Evolutionary conservation across 1,140 invertebrate species (phyloP).

Genomic region (Drosophila dunni): DNA sequence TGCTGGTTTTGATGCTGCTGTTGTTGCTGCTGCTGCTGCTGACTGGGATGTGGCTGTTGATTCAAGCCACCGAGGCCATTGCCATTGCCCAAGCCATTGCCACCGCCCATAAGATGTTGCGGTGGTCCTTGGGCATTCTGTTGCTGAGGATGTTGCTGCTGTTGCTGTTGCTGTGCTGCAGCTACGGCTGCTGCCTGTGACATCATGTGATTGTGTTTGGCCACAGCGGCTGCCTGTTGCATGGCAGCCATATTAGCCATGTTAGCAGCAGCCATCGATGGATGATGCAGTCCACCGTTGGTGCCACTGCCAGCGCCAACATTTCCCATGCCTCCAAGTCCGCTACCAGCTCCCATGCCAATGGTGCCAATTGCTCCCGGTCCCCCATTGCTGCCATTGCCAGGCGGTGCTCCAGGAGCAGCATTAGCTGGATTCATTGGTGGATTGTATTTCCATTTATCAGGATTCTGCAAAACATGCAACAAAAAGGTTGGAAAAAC

Average conservation of each 20-base stretch:
- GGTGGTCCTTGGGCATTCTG: slow-evolving; percentile 68
- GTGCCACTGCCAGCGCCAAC: slow-evolving; percentile 58
- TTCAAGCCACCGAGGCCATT: slow-evolving; percentile 57
- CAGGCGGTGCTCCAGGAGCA: slow-evolving; percentile 73
- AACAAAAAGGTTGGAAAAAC: slow-evolving; percentile 24
- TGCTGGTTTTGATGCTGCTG: slow-evolving; percentile 69
- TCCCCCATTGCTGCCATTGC: slow-evolving; percentile 70
- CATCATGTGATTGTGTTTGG: slow-evolving; percentile 83
- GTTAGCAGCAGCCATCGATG: slow-evolving; percentile 69
- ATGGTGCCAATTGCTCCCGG: slow-evolving; percentile 77
- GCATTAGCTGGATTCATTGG: slow-evolving; percentile 81
- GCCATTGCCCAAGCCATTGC: slow-evolving; percentile 69
- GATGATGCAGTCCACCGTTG: slow-evolving; percentile 80
- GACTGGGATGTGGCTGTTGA: slow-evolving; percentile 53
- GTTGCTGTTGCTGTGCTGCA: slow-evolving; percentile 73
- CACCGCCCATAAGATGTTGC: slow-evolving; percentile 73
- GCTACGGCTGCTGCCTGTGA: slow-evolving; percentile 76
- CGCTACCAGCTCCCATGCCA: slow-evolving; percentile 71
- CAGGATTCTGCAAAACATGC: slow-evolving; percentile 86
- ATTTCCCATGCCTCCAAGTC: slow-evolving; percentile 63
- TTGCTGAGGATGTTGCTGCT: slow-evolving; percentile 72
- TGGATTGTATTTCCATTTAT: slow-evolving; percentile 88
- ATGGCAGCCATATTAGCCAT: slow-evolving; percentile 77
- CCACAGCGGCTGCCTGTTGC: slow-evolving; percentile 80
- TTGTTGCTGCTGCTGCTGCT: slow-evolving; percentile 63